Percentiles rank a stretch among this genome's conserved stretches.
phyloP scores from a whole-genome alignment of 1,140 invertebrate species.

The Apis mellifera region DNA sequence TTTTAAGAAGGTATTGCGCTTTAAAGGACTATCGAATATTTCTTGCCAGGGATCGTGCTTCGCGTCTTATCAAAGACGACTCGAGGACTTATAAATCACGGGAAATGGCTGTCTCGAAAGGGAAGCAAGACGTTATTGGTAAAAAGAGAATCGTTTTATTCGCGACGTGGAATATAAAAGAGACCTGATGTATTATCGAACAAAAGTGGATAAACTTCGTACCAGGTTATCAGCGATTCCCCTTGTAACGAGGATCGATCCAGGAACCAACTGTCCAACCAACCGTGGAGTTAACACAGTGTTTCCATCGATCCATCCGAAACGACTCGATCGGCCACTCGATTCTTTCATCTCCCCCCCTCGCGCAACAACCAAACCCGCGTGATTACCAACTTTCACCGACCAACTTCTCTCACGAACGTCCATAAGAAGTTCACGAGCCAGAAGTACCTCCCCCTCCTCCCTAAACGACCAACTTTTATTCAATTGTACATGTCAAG shows the following conservation, averaged over 20 bases:
- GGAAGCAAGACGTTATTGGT: not conserved
- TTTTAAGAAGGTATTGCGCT: no score
- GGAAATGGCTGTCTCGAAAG: no score
- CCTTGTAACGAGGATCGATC: conserved; percentile 34
- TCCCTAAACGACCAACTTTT: conserved; percentile 28
- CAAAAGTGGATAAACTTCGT: conserved; percentile 9
- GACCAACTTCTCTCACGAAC: not conserved
- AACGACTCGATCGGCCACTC: no score
- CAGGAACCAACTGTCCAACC: conserved; percentile 5
- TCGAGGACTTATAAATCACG: conserved; percentile 4
- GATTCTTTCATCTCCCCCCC: not conserved
- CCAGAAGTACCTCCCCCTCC: not conserved
- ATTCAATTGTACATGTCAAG: conserved; percentile 8
- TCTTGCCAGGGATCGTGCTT: not conserved
- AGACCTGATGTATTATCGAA: not conserved
- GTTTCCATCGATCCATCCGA: conserved; percentile 12
- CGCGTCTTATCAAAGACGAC: not conserved
- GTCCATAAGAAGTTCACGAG: conserved; percentile 8
- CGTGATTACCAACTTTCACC: conserved; percentile 21
- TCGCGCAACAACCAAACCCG: not conserved
- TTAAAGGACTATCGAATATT: no score
- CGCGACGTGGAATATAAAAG: not conserved
- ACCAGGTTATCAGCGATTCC: not conserved
- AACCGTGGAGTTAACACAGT: conserved; percentile 10
- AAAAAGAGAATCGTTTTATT: conserved; percentile 7